These are phyloP conservation scores for Pteruthius melanotis DNA, from an alignment of 2,113 vertebrate species.

Conservation along the genomic window DNA sequence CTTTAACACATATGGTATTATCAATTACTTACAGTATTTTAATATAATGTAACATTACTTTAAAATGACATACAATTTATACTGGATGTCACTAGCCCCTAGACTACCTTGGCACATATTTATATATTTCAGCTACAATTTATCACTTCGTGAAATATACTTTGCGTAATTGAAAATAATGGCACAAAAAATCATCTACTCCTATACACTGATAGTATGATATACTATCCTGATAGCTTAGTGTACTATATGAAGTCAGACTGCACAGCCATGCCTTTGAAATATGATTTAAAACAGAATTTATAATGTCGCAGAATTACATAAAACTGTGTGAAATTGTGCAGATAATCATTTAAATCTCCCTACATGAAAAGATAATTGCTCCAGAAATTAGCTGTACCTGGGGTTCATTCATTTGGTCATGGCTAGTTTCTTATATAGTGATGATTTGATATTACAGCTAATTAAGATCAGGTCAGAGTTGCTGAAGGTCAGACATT, in stretches of 20 bases:
- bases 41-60: conserved; percentile 4
- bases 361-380: conserved; percentile 99
- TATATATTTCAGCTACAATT: conserved; percentile 8
- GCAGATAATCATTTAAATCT: conserved; percentile 99
- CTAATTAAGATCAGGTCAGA: conserved; percentile 99
- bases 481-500: conserved; percentile 99
- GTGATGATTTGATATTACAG: conserved; percentile 95
- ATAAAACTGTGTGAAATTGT: conserved; percentile 98
- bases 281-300: conserved; percentile 89
- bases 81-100: not conserved
- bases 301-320: conserved; percentile 87
- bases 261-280: conserved; percentile 74
- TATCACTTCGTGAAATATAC: conserved; percentile 32
- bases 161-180: conserved; percentile 67
- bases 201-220: not conserved
- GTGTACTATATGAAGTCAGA: conserved; percentile 62
- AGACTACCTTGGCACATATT: not conserved
- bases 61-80: conserved; percentile 24
- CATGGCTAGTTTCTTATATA: conserved; percentile 99
- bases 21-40: conserved; percentile 18
- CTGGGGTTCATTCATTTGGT: conserved; percentile 99
- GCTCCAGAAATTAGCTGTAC: conserved; percentile 98
- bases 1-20: not conserved
- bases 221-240: conserved; percentile 37
- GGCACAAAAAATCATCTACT: conserved; percentile 46